phyloP scores from a whole-genome alignment of 1,140 invertebrate genomes.

The Batillaria attramentaria region DNA sequence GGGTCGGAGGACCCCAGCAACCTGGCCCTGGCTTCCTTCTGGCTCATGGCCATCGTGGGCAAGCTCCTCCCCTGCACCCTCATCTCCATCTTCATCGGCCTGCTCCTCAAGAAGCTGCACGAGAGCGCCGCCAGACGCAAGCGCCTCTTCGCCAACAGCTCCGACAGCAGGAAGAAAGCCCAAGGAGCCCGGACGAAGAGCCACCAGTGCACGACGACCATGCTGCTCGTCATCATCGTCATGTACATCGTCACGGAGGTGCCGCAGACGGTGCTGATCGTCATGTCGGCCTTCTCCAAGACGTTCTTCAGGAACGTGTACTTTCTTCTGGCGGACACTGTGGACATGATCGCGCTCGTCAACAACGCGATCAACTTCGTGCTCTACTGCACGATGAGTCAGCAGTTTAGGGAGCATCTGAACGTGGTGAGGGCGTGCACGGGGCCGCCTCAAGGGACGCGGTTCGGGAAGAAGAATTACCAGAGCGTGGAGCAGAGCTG shows the following conservation, averaged over 20 bases:
- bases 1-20: slow-evolving; percentile 34
- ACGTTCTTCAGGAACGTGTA: slow-evolving; percentile 67
- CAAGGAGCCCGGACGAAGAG: slow-evolving; percentile 29
- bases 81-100: slow-evolving; percentile 69
- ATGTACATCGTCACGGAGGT: slow-evolving; percentile 89
- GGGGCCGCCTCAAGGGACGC: background rate
- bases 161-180: slow-evolving; percentile 78
- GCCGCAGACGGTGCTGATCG: slow-evolving; percentile 75
- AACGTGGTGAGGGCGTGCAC: slow-evolving; percentile 27
- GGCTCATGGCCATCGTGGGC: slow-evolving; percentile 52
- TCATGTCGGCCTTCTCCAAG: slow-evolving; percentile 52
- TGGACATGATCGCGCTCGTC: slow-evolving; percentile 90
- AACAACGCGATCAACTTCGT: slow-evolving; percentile 95
- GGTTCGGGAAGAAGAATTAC: slow-evolving; percentile 29
- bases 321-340: slow-evolving; percentile 83
- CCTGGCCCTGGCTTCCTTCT: slow-evolving; percentile 45
- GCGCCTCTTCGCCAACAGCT: slow-evolving; percentile 46
- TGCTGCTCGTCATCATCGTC: slow-evolving; percentile 67
- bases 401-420: slow-evolving; percentile 89
- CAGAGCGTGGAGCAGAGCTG: slow-evolving; percentile 35
- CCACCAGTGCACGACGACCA: slow-evolving; percentile 78
- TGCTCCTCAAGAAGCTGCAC: slow-evolving; percentile 68
- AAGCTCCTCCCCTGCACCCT: slow-evolving; percentile 70
- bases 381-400: slow-evolving; percentile 92
- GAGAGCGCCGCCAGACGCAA: slow-evolving; percentile 62